Base-by-base conservation (phyloP, 1,140 invertebrate species). In the Chrysopa pallens region DNA sequence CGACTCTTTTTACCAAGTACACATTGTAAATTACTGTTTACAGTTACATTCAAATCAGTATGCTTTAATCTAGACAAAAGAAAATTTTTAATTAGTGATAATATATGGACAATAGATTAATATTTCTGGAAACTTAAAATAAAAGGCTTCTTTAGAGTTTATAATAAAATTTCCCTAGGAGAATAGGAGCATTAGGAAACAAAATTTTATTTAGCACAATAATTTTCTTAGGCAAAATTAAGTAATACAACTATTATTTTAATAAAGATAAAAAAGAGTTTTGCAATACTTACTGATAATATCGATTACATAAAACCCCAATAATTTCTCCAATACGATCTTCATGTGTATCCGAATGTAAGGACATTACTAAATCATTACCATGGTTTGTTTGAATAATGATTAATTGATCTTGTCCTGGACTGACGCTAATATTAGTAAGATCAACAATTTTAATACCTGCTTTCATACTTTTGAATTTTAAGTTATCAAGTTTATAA, bases 301-400 rank as follows among this genome's bases (percentile, higher is more conserved):
- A 86, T 53, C 76, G 68, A 45, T 77, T 76, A 44, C 73, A 74
- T 1, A 97, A 59, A 35, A 84, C 70, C 14, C 90, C 92, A 23
- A 97, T 71, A 11, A 94, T 65, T 66, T 97, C 94, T 1, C 92
- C 92, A 28, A 87, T 69, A 41, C 78, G 67, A 52, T 86, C 83
- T 41, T 69, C 70, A n/a, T 63, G 53, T 4, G 56, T 56, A 14
- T 62, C 60, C 6, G 68, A 70, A 47, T 70, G 59, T 36, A 92
- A 64, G 6, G 82, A 80, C 6, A 95, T 69, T 29, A 97, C 77
- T 52, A 97, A 77, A 63, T 97, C 93, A 60, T 94, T 92, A 13
- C 84, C 83, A 17, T 75, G 75, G 46, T 78, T 77, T 4, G 91
- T 78, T 59, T 95, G 91, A 48, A 97, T 74, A 8, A 90, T 79